Evolutionary conservation across 1,140 invertebrate species (phyloP).

Genomic region (Ptiloglossa arizonensis): DNA sequence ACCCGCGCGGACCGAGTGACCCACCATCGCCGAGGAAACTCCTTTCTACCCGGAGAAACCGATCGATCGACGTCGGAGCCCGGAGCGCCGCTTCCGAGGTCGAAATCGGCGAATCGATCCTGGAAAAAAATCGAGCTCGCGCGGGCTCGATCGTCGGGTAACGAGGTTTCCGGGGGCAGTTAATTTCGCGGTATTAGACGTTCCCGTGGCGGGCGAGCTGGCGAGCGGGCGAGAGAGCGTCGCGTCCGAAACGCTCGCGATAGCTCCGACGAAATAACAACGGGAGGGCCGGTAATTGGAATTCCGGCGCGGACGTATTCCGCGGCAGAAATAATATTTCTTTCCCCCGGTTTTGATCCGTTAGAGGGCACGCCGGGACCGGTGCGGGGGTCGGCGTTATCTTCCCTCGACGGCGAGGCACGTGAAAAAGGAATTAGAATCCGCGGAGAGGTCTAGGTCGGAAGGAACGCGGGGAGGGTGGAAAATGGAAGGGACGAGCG

Average conservation of each 20-base stretch:
- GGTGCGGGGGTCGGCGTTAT: slow-evolving; percentile 23
- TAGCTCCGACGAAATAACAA: slow-evolving; percentile 17
- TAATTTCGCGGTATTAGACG: no score
- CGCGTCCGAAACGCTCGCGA: background rate
- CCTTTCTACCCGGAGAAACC: background rate
- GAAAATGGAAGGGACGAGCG: slow-evolving; percentile 19
- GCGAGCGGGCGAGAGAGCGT: background rate
- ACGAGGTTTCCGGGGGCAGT: no score
- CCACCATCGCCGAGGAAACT: slow-evolving; percentile 8
- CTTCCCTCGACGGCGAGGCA: slow-evolving; percentile 14
- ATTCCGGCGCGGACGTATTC: slow-evolving; percentile 40
- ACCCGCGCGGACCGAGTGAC: background rate
- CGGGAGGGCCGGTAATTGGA: slow-evolving; percentile 37
- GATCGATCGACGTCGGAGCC: background rate
- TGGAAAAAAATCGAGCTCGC: no score
- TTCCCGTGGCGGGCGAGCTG: no score
- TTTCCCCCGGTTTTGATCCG: slow-evolving; percentile 41
- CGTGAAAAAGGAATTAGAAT: slow-evolving; percentile 43
- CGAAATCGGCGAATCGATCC: no score
- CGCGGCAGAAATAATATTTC: slow-evolving; percentile 40
- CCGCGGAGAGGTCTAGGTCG: slow-evolving; percentile 6
- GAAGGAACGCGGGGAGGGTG: slow-evolving; percentile 1
- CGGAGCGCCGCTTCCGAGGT: background rate
- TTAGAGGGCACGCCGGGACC: background rate
- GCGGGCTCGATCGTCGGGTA: no score